A percentile compares a stretch with the other conserved stretches of the same genome.
phyloP scores from a whole-genome alignment of 2,797 vertebrate genomes.

The Gymnopithys bicolor region DNA sequence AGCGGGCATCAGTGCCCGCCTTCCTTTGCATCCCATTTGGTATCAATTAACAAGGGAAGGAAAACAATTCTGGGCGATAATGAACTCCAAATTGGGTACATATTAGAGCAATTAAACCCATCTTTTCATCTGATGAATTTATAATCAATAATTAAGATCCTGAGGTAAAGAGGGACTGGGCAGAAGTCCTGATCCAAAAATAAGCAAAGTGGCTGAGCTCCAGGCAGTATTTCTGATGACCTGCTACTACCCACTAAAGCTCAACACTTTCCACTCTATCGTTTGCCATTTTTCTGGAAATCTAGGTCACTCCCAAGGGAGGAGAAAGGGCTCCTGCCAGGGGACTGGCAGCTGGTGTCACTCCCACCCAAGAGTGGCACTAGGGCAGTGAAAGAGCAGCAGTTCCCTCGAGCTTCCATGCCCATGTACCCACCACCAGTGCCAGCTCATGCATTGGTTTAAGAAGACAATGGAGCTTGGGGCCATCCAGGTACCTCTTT shows the following conservation, averaged over 20 bases:
- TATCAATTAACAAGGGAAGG: conserved; percentile 68
- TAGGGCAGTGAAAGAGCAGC: neutral
- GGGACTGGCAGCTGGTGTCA: neutral
- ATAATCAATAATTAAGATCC: conserved; percentile 77
- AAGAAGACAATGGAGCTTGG: neutral
- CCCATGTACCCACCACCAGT: neutral
- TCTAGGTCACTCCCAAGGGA: conserved; percentile 6
- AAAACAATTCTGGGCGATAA: conserved; percentile 72
- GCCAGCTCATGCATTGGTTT: neutral
- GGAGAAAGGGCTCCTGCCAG: neutral
- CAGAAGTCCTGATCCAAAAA: conserved; percentile 61
- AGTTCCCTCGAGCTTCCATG: neutral
- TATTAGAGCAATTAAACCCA: conserved; percentile 72
- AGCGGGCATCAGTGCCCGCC: neutral
- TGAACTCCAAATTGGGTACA: conserved; percentile 73
- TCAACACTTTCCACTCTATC: neutral
- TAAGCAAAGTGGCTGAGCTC: neutral
- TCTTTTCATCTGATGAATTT: conserved; percentile 73
- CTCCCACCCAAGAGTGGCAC: neutral
- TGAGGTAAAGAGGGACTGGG: conserved; percentile 66
- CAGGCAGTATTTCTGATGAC: conserved; percentile 6
- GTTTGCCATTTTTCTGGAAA: neutral
- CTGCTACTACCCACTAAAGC: neutral
- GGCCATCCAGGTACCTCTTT: neutral
- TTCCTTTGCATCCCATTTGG: conserved; percentile 58